A percentile compares a stretch with the other conserved stretches of the same genome.
phyloP scores from a whole-genome alignment of 2,797 vertebrate genomes.

The Borostomias antarcticus region DNA sequence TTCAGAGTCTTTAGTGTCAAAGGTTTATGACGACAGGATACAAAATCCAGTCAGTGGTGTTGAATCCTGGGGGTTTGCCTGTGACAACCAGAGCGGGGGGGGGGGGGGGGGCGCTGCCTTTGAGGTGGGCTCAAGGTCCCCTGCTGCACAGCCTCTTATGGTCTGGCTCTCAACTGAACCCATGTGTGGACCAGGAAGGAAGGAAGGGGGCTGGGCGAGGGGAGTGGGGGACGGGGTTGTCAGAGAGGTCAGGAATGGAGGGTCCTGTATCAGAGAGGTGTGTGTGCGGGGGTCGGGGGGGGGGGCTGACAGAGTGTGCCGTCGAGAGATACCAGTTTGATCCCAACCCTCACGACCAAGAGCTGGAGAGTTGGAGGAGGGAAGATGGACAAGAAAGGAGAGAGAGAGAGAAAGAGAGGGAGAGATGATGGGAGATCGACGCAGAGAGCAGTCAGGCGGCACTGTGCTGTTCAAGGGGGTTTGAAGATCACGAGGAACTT shows the following conservation, averaged over 20 bases:
- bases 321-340: slow-evolving; percentile 74
- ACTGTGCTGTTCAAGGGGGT: slow-evolving; percentile 66
- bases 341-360: slow-evolving; percentile 52
- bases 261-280: neutral
- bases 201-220: slow-evolving; percentile 13
- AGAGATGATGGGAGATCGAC: neutral
- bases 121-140: slow-evolving; percentile 33
- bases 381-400: no score
- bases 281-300: slow-evolving; percentile 33
- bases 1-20: no score
- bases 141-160: slow-evolving; percentile 47
- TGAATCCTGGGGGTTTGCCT: no score
- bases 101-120: no score
- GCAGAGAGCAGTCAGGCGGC: slow-evolving; percentile 44
- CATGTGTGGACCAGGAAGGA: slow-evolving; percentile 26
- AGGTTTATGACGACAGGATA: no score
- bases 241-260: slow-evolving; percentile 21
- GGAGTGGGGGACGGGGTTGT: slow-evolving; percentile 25
- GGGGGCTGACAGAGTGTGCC: slow-evolving; percentile 49
- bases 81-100: no score
- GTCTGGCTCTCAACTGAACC: slow-evolving; percentile 50
- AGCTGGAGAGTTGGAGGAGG: no score
- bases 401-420: slow-evolving; percentile 16
- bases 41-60: no score
- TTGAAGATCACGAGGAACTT: slow-evolving; percentile 73